Base-by-base conservation (phyloP, 1,140 invertebrate genomes). In the Myzus persicae region DNA sequence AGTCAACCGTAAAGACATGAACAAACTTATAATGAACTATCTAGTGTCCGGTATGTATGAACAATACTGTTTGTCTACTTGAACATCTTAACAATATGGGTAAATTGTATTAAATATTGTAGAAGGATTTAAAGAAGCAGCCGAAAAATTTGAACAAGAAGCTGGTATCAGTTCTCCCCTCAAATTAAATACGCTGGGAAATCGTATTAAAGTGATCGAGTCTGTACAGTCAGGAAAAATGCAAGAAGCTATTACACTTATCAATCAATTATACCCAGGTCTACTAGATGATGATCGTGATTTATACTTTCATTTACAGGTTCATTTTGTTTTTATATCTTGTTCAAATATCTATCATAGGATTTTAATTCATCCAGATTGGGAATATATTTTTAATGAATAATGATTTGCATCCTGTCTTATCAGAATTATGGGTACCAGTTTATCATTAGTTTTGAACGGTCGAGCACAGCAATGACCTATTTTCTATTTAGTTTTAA, bases 51-150 rank as follows among this genome's bases (percentile, higher is more conserved):
- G 98, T 98, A 96, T 95, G 94, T 94, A 54, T 2, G 89, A 31
- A 31, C 2, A 46, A n/a, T 42, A 31, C 9, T 4, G 26, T 91
- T 38, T 85, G 40, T 46, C 6, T 6, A 31, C 7, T 48, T 9
- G 44, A 22, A 88, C n/a, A 89, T 89, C 1, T 14, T 42, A 85
- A n/a, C 1, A 44, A 46, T 0, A 1, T 6, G 8, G 6, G 36
- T 20, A 4, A 93, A 18, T 94, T 91, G 59, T 91, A 67, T 26
- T n/a, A 67, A 40, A 38, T 89, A 20, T 95, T 96, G 11, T 95
- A 99, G 99, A 99, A 95, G 98, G 99, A 20, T 99, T 99, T 94
- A 99, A 99, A 95, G 99, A 99, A 95, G 99, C 99, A 44, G 99
- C 99, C 0, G 98, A 99, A 94, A 99, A 99, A 95, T 99, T 99